phyloP scores from a whole-genome alignment of 2,797 vertebrate genomes.

The Alcedo quadribrachys region DNA sequence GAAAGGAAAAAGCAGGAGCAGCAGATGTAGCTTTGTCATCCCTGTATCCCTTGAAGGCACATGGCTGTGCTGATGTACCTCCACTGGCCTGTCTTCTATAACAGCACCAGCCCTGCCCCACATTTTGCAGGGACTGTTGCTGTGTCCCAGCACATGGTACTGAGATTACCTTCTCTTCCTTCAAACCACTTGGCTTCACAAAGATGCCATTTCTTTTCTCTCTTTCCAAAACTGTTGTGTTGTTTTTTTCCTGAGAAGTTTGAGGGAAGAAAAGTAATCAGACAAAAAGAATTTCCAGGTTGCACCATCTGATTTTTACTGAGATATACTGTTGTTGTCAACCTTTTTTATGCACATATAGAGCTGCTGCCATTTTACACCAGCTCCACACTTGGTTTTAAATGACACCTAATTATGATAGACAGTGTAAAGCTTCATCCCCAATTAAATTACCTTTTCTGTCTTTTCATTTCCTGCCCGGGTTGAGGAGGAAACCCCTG shows the following conservation, averaged over 20 bases:
- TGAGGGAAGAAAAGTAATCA: not conserved
- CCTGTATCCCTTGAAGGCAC: not conserved
- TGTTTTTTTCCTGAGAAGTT: not conserved
- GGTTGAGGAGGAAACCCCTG: not conserved
- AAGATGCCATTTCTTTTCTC: not conserved
- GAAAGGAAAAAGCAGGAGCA: not conserved
- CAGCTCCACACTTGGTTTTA: not conserved
- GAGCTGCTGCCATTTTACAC: not conserved
- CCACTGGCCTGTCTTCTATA: rapidly evolving
- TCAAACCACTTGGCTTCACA: not conserved
- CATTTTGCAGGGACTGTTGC: not conserved
- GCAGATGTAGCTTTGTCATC: not conserved
- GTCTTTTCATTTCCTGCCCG: slow-evolving; percentile 7
- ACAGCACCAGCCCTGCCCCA: not conserved
- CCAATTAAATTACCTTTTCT: not conserved
- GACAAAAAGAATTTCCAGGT: not conserved
- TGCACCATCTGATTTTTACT: not conserved
- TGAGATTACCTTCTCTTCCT: not conserved
- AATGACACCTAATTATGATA: not conserved
- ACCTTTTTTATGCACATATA: not conserved
- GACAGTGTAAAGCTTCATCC: not conserved
- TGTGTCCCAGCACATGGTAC: not conserved
- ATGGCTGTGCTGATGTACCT: not conserved
- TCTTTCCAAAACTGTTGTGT: not conserved
- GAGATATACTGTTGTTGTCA: not conserved